A percentile compares a stretch with the other conserved stretches of the same genome.
Conservation (phyloP, 2,888 invertebrate species). For the Drosophila subquinaria region DNA sequence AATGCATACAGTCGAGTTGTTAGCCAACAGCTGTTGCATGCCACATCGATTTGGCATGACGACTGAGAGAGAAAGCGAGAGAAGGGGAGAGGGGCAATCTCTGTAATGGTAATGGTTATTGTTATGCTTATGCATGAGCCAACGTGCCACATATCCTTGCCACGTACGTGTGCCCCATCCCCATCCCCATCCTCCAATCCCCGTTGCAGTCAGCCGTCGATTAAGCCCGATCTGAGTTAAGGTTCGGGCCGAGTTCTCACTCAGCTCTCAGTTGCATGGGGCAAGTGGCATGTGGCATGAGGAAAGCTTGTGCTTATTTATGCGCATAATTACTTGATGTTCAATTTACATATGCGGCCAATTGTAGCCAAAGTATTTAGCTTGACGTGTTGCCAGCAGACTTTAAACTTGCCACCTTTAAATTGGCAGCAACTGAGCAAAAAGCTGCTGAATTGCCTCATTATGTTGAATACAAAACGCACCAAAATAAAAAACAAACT, state of each 20-base stretch:
- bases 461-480: slow-evolving; percentile 65
- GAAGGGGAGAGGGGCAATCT: background rate
- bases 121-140: slow-evolving; percentile 76
- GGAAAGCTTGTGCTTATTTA: slow-evolving; percentile 61
- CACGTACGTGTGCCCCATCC: background rate
- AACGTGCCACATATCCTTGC: slow-evolving; percentile 48
- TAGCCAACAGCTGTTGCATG: slow-evolving; percentile 74
- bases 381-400: slow-evolving; percentile 46
- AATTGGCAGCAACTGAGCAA: slow-evolving; percentile 36
- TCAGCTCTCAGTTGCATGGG: background rate
- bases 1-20: slow-evolving; percentile 64
- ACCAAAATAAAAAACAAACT: slow-evolving; percentile 37
- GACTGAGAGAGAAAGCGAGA: background rate
- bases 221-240: slow-evolving; percentile 51
- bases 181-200: background rate
- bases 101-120: slow-evolving; percentile 57
- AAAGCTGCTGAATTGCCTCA: slow-evolving; percentile 66
- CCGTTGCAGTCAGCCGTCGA: slow-evolving; percentile 37
- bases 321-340: slow-evolving; percentile 72
- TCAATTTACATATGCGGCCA: slow-evolving; percentile 71
- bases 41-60: slow-evolving; percentile 65
- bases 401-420: slow-evolving; percentile 45
- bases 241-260: slow-evolving; percentile 3
- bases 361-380: slow-evolving; percentile 59
- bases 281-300: slow-evolving; percentile 1